Evolutionary conservation across 64 coral and sea anemone genomes (phyloP), one percentile per base, ranked within the genome.

Genomic region (Pachyseris speciosa): DNA sequence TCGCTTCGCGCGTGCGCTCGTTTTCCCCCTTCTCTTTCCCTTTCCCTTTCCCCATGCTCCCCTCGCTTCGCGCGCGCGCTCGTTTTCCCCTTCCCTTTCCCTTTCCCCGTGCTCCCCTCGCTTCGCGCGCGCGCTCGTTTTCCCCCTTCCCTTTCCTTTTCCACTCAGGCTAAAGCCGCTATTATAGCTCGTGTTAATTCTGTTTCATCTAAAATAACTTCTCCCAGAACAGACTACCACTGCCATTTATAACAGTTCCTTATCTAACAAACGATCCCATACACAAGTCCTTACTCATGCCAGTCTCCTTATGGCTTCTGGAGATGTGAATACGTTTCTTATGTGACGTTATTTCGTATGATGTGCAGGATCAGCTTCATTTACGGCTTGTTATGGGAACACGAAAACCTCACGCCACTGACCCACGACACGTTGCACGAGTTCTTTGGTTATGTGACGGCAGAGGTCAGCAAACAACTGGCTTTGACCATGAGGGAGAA

Each of bases 381-480:
- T 49, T 91, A 91, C 32, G 89, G 89, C 51, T 34, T 91, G 17
- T 24, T 83, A 41, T 84, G 77, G 89, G 89, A 91, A 71, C 89
- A 91, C 9, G 75, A 83, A 39, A 91, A 91, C 37, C 78, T 91
- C 8, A 91, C n/a, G 1, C 58, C 61, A 37, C 51, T 91, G 15
- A 91, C 89, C 36, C 89, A 91, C 37, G 75, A 68, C 28, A 70
- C 76, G 3, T 5, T 91, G 64, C 89, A 91, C 30, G 89, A 91
- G 44, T 84, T 91, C 77, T 91, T 91, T 84, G 89, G 89, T 26
- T 84, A 91, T 50, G 5, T 89, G 40, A 67, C 87, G 4, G 12
- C 87, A 16, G 33, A 64, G 52, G 73, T 78, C 24, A 59, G 37
- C 28, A 63, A 39, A 19, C 73, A 89, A 24, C 55, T 89, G 37